Conservation (phyloP, 2,888 invertebrate species). For the Andrena dorsata region DNA sequence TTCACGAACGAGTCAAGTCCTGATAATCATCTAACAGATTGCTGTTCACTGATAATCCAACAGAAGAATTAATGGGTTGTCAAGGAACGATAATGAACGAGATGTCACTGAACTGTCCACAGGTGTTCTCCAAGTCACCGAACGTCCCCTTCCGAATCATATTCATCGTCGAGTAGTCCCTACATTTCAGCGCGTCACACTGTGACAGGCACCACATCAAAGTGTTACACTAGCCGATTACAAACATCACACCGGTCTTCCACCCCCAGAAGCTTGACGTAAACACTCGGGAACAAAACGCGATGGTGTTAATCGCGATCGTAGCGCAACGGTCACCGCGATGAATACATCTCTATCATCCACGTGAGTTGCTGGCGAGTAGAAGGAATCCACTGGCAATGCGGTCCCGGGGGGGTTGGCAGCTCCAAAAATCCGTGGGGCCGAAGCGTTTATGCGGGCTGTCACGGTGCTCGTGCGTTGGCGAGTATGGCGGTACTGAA, state of each 20-base stretch:
- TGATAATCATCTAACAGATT: background rate
- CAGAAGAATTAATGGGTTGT: constrained; percentile 4
- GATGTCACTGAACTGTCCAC: constrained; percentile 24
- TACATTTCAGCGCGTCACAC: constrained; percentile 20
- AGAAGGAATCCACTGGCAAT: background rate
- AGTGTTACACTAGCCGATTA: constrained; percentile 17
- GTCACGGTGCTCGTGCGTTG: constrained; percentile 82
- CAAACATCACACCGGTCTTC: constrained; percentile 18
- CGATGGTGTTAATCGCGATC: background rate
- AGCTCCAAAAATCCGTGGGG: constrained; percentile 55
- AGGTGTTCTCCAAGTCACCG: constrained; percentile 11
- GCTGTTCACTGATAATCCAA: background rate
- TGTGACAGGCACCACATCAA: constrained; percentile 35
- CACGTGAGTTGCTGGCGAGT: background rate
- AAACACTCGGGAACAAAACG: background rate
- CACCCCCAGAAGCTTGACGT: constrained; percentile 2
- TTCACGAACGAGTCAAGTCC: background rate
- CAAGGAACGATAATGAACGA: constrained; percentile 27
- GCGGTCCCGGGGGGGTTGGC: constrained; percentile 26
- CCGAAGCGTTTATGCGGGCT: constrained; percentile 65
- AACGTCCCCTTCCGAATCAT: constrained; percentile 8
- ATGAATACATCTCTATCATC: background rate
- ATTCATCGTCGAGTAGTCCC: constrained; percentile 23
- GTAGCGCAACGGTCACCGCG: background rate
- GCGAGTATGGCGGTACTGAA: constrained; percentile 85